Base-by-base conservation (phyloP, 2,888 invertebrate genomes). In the Steromphala cineraria region DNA sequence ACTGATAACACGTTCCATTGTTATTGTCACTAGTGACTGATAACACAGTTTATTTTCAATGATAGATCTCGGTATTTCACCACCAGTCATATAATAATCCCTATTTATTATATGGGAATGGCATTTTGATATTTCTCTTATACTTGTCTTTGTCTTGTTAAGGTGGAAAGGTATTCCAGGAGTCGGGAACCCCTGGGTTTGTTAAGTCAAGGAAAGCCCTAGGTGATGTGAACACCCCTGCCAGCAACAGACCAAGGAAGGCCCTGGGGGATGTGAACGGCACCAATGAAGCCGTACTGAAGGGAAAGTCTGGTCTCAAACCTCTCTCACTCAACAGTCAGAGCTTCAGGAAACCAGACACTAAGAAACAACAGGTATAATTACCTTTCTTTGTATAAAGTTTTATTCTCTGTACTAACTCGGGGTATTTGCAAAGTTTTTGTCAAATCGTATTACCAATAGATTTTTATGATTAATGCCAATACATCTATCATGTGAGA, bases 151-250 rank as follows among this genome's bases (percentile, higher is more conserved):
- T 19, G 17, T 82, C 19, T 75, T 52, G 36, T 79, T 53, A 46
- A 83, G 83, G 56, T 75, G 79, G 81, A 19, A 83, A 83, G 67
- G 77, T 79, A 4, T 81, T 80, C 53, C 79, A 80, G 74, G 67
- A 76, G 19, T 74, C 81, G 19, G 19, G 46, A 13, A 71, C 71
- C 28, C 74, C 74, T 4, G 28, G 62, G 75, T 13, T 85, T 53
- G 80, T 52, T 17, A 85, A 85, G 8, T 86, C 88, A 10, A 85
- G 89, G 36, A 87, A 86, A 77, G 89, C 88, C 2, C 80, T 89
- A 4, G 79, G 85, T 40, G 86, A 85, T 80, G 86, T 89, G 10
- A 89, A 87, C 75, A 82, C 74, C 71, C 8, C 28, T 67, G 79
- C 75, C 52, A 53, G 79, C 79, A 24, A 78, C 55, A 52, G 79